A percentile compares a stretch with the other conserved stretches of the same genome.
Evolutionary conservation across 2,888 invertebrate genomes (phyloP).

Genomic region (Pristionchus maxplancki): DNA sequence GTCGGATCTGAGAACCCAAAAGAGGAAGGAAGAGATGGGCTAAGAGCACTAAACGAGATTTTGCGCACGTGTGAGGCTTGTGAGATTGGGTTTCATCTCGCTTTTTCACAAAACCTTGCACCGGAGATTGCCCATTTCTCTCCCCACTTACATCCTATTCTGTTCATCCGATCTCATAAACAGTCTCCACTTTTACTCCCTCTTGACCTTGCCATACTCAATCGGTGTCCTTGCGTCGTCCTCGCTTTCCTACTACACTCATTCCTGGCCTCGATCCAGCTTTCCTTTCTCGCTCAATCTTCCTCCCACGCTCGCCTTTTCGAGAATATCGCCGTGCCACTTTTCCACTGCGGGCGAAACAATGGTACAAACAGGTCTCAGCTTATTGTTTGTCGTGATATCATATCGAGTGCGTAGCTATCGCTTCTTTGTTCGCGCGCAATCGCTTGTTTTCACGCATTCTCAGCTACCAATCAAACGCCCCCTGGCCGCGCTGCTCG

Average conservation of each 20-base stretch:
- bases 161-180: background rate
- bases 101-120: too few species aligned
- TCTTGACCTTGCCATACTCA: slow-evolving; percentile 34
- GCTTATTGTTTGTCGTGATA: slow-evolving; percentile 14
- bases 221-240: background rate
- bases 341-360: background rate
- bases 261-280: background rate
- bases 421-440: background rate
- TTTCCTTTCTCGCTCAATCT: background rate
- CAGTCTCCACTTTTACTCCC: background rate
- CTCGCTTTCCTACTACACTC: slow-evolving; percentile 3
- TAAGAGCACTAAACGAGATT: background rate
- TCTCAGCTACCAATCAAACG: too few species aligned
- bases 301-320: background rate
- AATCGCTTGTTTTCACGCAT: background rate
- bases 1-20: slow-evolving; percentile 20
- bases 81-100: too few species aligned
- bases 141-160: background rate
- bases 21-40: background rate
- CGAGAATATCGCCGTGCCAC: background rate
- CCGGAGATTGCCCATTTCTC: background rate
- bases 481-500: too few species aligned
- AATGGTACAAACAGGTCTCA: background rate
- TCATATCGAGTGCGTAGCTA: slow-evolving; percentile 5
- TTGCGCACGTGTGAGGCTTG: too few species aligned